Evolutionary conservation across 1,140 invertebrate species (phyloP).

Genomic region (Phymastichus coffea): DNA sequence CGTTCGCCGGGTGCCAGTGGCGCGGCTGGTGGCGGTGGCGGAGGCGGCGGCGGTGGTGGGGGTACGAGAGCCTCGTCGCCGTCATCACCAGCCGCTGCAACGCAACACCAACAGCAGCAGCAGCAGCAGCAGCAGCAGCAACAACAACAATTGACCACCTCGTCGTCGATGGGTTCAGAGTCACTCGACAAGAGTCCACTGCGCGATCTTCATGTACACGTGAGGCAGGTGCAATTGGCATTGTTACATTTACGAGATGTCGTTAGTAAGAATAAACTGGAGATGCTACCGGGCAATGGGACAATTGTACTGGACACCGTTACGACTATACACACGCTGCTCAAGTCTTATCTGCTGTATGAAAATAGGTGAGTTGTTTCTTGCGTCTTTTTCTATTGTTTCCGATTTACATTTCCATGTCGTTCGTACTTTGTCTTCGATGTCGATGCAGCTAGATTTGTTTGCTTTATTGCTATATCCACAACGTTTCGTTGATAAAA

Average conservation of each 20-base stretch:
- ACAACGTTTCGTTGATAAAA: background rate
- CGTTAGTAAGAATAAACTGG: slow-evolving; percentile 85
- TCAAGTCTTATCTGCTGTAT: slow-evolving; percentile 67
- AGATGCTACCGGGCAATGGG: slow-evolving; percentile 89
- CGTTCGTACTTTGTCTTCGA: no score
- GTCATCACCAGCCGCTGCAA: slow-evolving; percentile 46
- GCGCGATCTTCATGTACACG: slow-evolving; percentile 52
- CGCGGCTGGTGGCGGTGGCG: slow-evolving; percentile 33
- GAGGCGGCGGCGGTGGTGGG: slow-evolving; percentile 39
- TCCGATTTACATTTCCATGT: background rate
- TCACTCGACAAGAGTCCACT: slow-evolving; percentile 55
- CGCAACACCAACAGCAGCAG: slow-evolving; percentile 11
- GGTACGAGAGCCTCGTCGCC: slow-evolving; percentile 50
- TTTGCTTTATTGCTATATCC: background rate
- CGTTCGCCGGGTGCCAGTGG: slow-evolving; percentile 63
- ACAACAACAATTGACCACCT: background rate
- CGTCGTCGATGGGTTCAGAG: background rate
- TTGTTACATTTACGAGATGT: slow-evolving; percentile 87
- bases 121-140: background rate
- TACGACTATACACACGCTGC: slow-evolving; percentile 78
- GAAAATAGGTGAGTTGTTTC: slow-evolving; percentile 65
- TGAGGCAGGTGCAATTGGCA: slow-evolving; percentile 70
- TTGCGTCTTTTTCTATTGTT: background rate
- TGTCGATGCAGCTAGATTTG: no score
- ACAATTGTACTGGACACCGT: slow-evolving; percentile 90